Conservation (phyloP, 53 echinoderm and acorn worm species). For the Paracentrotus lividus region DNA sequence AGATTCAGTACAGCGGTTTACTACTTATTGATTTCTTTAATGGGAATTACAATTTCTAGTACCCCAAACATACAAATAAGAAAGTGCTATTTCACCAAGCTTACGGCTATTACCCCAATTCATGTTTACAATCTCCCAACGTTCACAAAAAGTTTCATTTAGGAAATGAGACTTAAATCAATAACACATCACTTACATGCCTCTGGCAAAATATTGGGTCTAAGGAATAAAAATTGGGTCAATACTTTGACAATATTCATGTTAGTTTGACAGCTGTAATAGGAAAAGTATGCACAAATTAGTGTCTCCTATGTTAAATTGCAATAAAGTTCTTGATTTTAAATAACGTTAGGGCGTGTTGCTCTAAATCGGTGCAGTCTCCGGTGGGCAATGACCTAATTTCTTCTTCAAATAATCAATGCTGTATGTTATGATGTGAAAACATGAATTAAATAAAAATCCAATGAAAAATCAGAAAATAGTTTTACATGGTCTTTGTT, state of each 20-base stretch:
- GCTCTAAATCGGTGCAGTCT: slow-evolving; percentile 7
- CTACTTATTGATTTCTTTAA: not conserved
- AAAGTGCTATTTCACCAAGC: slow-evolving; percentile 49
- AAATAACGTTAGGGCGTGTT: slow-evolving; percentile 29
- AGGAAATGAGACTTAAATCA: slow-evolving; percentile 48
- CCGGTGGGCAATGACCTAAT: slow-evolving; percentile 4
- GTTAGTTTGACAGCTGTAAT: slow-evolving; percentile 42
- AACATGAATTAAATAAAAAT: not conserved
- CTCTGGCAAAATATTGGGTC: not conserved
- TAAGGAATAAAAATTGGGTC: slow-evolving; percentile 17
- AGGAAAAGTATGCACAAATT: slow-evolving; percentile 47
- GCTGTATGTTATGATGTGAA: slow-evolving; percentile 11
- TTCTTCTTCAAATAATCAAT: slow-evolving; percentile 48
- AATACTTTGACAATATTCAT: slow-evolving; percentile 9
- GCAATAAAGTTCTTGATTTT: not conserved
- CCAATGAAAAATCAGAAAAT: not conserved
- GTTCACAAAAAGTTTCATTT: slow-evolving; percentile 24
- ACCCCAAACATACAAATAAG: slow-evolving; percentile 10
- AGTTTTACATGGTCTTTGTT: not conserved
- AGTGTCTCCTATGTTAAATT: not conserved
- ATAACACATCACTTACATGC: slow-evolving; percentile 44
- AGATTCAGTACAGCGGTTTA: not conserved
- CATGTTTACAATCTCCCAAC: not conserved
- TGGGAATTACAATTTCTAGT: not conserved
- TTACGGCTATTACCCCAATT: slow-evolving; percentile 8